Base-by-base conservation (phyloP, 1,140 invertebrate species). In the Euschistus heros region DNA sequence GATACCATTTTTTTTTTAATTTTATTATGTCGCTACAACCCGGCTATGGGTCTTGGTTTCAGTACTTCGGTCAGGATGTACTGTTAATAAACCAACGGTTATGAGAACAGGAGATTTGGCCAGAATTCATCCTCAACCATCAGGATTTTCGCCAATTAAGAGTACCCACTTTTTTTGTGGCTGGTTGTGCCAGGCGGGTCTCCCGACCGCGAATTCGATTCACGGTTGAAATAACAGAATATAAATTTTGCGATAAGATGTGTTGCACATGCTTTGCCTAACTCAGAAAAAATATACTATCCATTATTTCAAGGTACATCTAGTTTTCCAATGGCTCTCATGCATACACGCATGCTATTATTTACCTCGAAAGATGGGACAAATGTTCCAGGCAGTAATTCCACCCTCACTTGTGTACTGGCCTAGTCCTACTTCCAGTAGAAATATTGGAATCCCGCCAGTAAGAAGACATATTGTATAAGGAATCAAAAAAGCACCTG, bases 361-460 rank as follows among this genome's bases (percentile, higher is more conserved):
- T 42, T 63, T 67, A 73, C 73, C 73, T 71, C 69, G 71, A 47
- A 74, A 71, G 5, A 73, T 50, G 27, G 87, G 86, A 64, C 80
- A 81, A 72, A 88, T 81, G 65, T 82, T 82, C 72, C 86, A 87
- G 60, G 86, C 84, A 14, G 88, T 86, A 66, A 89, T 86, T 69
- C 89, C 91, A 68, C 91, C 90, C 64, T 85, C 85, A 69, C 86
- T 84, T 57, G 86, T 84, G 74, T 89, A 92, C 71, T 93, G 92
- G 26, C 92, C 92, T 63, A 95, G 78, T 2, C 88, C 84, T 2
- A 92, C 82, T 75, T 95, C 92, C 82, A 94, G 81, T 73, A 92
- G 93, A 74, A 94, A 94, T 10, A 95, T 74, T 0, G 92, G 92
- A 20, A 95, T 82, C 2, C 91, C 92, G 71, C 88, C 89, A 44